Base-by-base conservation (phyloP, 30 jellyfish, hydroid and myxozoan species). In the Chrysaora quinquecirrha region DNA sequence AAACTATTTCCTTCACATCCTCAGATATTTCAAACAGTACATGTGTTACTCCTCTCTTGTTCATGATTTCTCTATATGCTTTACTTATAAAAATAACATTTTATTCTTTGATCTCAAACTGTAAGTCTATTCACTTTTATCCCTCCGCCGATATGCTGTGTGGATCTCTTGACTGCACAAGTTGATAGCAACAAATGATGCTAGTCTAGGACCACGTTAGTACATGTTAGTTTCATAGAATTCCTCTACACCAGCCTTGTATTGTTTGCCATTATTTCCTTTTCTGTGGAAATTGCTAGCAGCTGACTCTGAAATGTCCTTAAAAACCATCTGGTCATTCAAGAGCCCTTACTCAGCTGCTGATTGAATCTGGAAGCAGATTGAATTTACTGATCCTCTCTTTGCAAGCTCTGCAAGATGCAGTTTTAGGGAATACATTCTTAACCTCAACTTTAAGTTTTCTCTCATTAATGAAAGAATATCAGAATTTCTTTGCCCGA, bases 251-350 rank as follows among this genome's bases (percentile, higher is more conserved):
- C 32, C 9, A n/a, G 32, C 32, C 9, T 25, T 25, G 72, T 60
- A 60, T 10, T 22, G 72, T 60, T 60, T 66, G 9, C 63, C 71
- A 31, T 66, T 29, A 7, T 67, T 30, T 27, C 74, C 74, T 2
- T 32, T 30, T 6, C 71, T 32, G 33, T 68, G 63, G 33, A 68
- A 68, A 68, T 68, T 68, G 28, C 63, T 24, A 14, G 80, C 80
- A 19, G 63, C 20, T 30, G 80, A 24, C 31, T 32, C 63, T 21
- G 31, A 2, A 11, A 68, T 20, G 60, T 68, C 80, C 63, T 35
- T 68, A 68, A 68, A n/a, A 32, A 68, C 80, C 27, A 30, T 25
- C 31, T 68, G 14, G 11, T 28, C 80, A 68, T 68, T 31, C 63
- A 68, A 0, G 24, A 14, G 60, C 14, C 80, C 80, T 25, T 60